These are phyloP conservation scores for Ectemnius continuus DNA, from an alignment of 2,888 invertebrate species.

Conservation along the genomic window DNA sequence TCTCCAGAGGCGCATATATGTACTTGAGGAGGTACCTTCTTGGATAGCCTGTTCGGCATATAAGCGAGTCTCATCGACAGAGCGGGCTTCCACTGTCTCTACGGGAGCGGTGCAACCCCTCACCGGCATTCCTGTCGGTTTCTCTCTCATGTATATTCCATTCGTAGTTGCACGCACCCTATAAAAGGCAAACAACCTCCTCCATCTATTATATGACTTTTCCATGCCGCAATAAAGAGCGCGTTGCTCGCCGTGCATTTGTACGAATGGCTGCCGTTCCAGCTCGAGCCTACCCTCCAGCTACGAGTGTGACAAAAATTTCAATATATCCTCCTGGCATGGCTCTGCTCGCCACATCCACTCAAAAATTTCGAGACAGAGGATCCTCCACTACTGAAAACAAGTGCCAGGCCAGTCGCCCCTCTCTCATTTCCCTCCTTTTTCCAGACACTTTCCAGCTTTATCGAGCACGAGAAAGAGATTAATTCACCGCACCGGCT, in stretches of 20 bases:
- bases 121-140: constrained; percentile 34
- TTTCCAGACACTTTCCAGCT: not conserved
- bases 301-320: constrained; percentile 52
- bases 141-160: constrained; percentile 72
- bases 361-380: constrained; percentile 5
- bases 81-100: constrained; percentile 30
- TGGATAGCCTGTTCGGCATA: constrained; percentile 32
- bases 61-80: constrained; percentile 59
- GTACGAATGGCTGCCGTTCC: constrained; percentile 23
- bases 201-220: constrained; percentile 54
- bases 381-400: not conserved
- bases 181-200: constrained; percentile 65
- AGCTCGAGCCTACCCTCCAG: constrained; percentile 10
- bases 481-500: not conserved
- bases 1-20: constrained; percentile 70
- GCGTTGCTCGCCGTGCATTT: constrained; percentile 37
- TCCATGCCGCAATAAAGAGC: constrained; percentile 54
- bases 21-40: constrained; percentile 59
- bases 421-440: not conserved
- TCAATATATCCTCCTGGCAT: constrained; percentile 49
- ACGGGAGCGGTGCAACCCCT: constrained; percentile 40
- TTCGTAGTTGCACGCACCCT: constrained; percentile 66
- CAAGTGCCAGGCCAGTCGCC: not conserved
- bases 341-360: not conserved
- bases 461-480: constrained; percentile 17